phyloP scores from a whole-genome alignment of 2,797 vertebrate species.

The Cyclopterus lumpus region DNA sequence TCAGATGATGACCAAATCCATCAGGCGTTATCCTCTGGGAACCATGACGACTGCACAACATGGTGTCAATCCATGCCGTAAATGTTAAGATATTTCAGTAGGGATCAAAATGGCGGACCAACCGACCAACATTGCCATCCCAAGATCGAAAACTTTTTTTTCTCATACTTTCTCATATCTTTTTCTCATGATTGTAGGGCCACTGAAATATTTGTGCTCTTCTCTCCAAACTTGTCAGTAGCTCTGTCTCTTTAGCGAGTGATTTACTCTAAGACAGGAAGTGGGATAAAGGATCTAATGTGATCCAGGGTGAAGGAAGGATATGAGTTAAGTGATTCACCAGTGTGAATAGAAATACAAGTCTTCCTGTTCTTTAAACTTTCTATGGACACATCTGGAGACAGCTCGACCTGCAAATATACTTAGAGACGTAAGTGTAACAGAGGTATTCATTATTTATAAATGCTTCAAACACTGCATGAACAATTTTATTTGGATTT shows the following conservation, averaged over 20 bases:
- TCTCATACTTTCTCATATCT: too few relatives aligned
- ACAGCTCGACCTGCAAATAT: slow-evolving; percentile 26
- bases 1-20: too few relatives aligned
- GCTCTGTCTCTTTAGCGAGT: slow-evolving; percentile 35
- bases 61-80: not conserved
- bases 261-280: slow-evolving; percentile 54
- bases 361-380: slow-evolving; percentile 64
- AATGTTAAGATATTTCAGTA: not conserved
- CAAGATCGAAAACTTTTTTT: not conserved
- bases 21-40: not conserved
- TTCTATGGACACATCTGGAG: slow-evolving; percentile 40
- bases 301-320: slow-evolving; percentile 52
- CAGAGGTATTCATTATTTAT: not conserved
- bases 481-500: slow-evolving; percentile 22
- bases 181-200: not conserved
- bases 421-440: slow-evolving; percentile 15
- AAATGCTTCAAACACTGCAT: not conserved
- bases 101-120: not conserved
- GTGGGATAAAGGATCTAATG: slow-evolving; percentile 47
- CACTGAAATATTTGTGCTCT: slow-evolving; percentile 9
- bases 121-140: not conserved
- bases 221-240: slow-evolving; percentile 25
- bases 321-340: slow-evolving; percentile 62
- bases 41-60: not conserved
- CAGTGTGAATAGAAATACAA: slow-evolving; percentile 66